Conservation (phyloP, 2,797 vertebrate species). For the Myoxocephalus aenaeus region DNA sequence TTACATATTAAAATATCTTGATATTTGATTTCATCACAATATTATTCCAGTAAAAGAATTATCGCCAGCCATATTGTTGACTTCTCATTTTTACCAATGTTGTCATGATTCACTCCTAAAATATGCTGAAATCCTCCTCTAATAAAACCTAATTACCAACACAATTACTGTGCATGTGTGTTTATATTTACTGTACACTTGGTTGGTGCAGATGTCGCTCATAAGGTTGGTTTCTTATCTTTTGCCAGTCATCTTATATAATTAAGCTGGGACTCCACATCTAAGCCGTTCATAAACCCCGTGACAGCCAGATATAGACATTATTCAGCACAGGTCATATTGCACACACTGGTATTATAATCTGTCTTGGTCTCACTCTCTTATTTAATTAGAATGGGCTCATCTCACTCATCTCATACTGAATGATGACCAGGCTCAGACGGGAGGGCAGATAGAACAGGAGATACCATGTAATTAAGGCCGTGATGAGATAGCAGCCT, state of each 20-base stretch:
- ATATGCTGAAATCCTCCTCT: conserved; percentile 25
- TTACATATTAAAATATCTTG: too few relatives aligned
- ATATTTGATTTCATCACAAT: too few relatives aligned
- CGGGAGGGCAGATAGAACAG: conserved; percentile 64
- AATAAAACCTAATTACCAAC: conserved; percentile 21
- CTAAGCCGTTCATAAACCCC: conserved; percentile 55
- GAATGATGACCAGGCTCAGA: conserved; percentile 55
- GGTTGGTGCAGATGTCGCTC: conserved; percentile 15
- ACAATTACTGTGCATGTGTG: not conserved
- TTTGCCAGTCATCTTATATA: conserved; percentile 35
- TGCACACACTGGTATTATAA: conserved; percentile 45
- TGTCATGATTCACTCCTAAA: conserved; percentile 1
- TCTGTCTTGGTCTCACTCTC: conserved; percentile 43
- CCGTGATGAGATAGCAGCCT: conserved; percentile 39
- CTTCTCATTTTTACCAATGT: not conserved
- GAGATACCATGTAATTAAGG: conserved; percentile 74
- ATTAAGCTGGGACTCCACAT: conserved; percentile 29
- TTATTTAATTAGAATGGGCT: conserved; percentile 73
- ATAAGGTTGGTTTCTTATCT: conserved; percentile 29
- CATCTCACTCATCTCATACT: conserved; percentile 63
- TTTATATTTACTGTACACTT: conserved; percentile 1
- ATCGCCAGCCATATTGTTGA: too few relatives aligned
- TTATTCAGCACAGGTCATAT: conserved; percentile 51
- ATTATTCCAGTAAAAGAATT: too few relatives aligned
- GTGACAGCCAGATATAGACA: conserved; percentile 52